Percentiles rank a stretch among this genome's conserved stretches.
These are phyloP conservation scores for Prunella himalayana DNA, from an alignment of 2,113 vertebrate species.

Conservation along the genomic window DNA sequence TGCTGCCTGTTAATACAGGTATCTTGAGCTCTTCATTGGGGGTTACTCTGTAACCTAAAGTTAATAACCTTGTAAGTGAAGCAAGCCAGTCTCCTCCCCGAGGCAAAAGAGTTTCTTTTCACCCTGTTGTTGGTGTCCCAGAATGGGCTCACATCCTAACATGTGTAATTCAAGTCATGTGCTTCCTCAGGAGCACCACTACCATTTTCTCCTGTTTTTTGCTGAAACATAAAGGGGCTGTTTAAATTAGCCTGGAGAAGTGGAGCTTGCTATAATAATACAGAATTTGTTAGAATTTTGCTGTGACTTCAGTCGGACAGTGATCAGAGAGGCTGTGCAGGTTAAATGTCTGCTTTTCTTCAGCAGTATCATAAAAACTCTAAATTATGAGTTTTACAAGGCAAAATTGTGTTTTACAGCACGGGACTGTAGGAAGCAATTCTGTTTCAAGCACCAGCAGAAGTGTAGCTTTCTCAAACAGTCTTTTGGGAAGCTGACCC, in stretches of 20 bases:
- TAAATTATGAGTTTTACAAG: background rate
- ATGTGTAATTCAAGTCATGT: rapidly evolving
- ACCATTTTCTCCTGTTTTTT: background rate
- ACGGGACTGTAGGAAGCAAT: background rate
- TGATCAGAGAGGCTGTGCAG: background rate
- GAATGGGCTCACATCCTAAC: rapidly evolving
- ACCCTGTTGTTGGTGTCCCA: background rate
- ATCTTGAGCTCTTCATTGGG: background rate
- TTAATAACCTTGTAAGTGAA: background rate
- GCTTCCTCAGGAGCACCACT: background rate
- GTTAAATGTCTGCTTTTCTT: background rate
- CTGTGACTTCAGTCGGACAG: background rate
- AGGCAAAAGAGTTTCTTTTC: background rate
- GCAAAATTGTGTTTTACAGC: background rate
- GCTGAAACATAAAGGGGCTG: background rate
- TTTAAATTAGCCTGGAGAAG: background rate
- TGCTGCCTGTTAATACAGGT: background rate
- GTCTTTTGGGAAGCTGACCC: background rate
- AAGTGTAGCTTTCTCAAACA: background rate
- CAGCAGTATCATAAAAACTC: background rate
- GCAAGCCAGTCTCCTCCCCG: background rate
- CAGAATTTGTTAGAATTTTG: background rate
- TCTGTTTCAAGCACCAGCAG: background rate
- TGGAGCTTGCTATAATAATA: background rate
- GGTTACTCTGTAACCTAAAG: background rate